Conservation (phyloP, 2,888 invertebrate genomes). For the Ichneumon xanthorius region DNA sequence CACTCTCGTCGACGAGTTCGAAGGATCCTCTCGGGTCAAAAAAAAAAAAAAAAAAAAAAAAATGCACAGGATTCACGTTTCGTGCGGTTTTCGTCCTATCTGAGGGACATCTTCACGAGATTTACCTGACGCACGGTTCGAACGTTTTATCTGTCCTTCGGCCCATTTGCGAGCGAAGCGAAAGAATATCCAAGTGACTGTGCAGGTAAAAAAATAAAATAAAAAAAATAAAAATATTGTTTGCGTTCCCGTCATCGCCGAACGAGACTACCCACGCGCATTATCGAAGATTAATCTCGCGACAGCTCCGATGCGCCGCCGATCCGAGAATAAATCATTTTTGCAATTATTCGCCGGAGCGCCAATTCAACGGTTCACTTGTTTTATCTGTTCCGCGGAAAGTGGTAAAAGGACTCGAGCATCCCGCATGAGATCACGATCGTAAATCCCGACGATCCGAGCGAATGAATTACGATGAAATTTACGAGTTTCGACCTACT, state of each 20-base stretch:
- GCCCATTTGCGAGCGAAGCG: conserved; percentile 2
- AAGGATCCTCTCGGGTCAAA: conserved; percentile 1
- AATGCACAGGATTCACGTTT: conserved; percentile 74
- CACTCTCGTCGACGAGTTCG: conserved; percentile 24
- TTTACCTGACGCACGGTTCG: conserved; percentile 25
- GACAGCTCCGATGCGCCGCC: conserved; percentile 17
- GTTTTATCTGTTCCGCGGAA: conserved; percentile 55
- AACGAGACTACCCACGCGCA: conserved; percentile 34
- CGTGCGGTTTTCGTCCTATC: conserved; percentile 71
- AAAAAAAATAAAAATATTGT: neutral
- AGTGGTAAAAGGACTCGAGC: conserved; percentile 37
- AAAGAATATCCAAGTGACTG: neutral
- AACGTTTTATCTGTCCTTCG: neutral
- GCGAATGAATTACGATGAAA: conserved; percentile 59
- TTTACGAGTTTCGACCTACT: conserved; percentile 40
- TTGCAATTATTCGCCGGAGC: conserved; percentile 43
- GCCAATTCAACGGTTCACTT: conserved; percentile 46
- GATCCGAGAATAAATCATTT: conserved; percentile 54
- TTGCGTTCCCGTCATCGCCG: conserved; percentile 26
- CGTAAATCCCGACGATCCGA: conserved; percentile 51
- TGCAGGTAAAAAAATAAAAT: neutral
- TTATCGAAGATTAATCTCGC: conserved; percentile 45
- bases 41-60: conserved; percentile 50
- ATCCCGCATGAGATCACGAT: conserved; percentile 28
- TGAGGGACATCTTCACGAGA: conserved; percentile 41